These are phyloP conservation scores for Myotis davidii DNA, from an alignment of 2,113 vertebrate genomes.

Conservation along the genomic window DNA sequence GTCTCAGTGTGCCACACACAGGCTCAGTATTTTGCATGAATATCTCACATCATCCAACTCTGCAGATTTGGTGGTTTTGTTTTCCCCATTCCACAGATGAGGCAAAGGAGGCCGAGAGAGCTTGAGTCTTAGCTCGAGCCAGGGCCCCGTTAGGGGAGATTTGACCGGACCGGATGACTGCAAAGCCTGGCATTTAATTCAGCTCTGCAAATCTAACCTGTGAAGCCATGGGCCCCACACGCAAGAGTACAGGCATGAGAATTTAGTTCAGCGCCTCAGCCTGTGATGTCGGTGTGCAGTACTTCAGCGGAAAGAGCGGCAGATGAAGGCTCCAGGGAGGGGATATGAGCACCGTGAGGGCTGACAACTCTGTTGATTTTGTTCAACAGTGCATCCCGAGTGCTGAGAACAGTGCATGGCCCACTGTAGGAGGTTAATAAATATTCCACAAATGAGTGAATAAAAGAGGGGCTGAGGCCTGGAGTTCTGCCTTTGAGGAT, in stretches of 20 bases:
- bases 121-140: not conserved
- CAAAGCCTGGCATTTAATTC: not conserved
- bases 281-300: not conserved
- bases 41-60: not conserved
- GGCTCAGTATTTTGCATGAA: not conserved
- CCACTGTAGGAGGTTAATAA: not conserved
- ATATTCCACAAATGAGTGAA: not conserved
- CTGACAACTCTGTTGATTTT: not conserved
- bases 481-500: not conserved
- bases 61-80: not conserved
- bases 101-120: not conserved
- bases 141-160: not conserved
- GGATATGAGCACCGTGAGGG: not conserved
- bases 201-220: not conserved
- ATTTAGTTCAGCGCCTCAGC: not conserved
- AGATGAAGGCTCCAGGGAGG: not conserved
- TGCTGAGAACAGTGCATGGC: not conserved
- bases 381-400: not conserved
- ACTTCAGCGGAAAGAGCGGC: not conserved
- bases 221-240: not conserved
- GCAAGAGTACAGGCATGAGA: not conserved
- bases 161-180: not conserved
- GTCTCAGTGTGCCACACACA: not conserved
- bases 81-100: not conserved
- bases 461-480: not conserved